Evolutionary conservation across 2,888 invertebrate genomes (phyloP).

Genomic region (Diplolepis rosae): DNA sequence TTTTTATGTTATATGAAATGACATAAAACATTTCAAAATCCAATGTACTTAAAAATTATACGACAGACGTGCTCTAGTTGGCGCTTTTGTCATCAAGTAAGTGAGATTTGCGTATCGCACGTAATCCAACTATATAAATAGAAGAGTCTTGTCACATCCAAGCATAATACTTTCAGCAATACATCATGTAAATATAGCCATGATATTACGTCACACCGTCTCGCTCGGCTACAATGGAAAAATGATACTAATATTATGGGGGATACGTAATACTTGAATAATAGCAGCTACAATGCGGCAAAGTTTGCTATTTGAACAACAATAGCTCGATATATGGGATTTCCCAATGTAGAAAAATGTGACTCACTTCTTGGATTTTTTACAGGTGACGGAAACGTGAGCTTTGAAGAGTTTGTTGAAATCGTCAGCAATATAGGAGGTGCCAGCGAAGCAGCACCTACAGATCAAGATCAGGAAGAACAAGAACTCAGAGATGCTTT

Average conservation of each 20-base stretch:
- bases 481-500: conserved; percentile 90
- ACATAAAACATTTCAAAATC: neutral
- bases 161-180: neutral
- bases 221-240: neutral
- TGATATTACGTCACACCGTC: conserved; percentile 18
- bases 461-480: conserved; percentile 89
- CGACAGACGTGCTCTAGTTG: neutral
- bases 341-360: neutral
- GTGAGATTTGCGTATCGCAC: neutral
- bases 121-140: conserved; percentile 3
- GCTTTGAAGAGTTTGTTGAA: conserved; percentile 91
- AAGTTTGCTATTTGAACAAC: neutral
- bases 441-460: conserved; percentile 78
- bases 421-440: conserved; percentile 86
- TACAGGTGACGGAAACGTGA: conserved; percentile 89
- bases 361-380: conserved; percentile 32
- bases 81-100: neutral
- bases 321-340: neutral
- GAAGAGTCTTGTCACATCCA: neutral
- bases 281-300: neutral
- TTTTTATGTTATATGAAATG: too few species aligned
- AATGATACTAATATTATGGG: conserved; percentile 10
- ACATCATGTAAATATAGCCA: neutral
- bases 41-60: too few species aligned
- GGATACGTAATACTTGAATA: neutral